Base-by-base conservation (phyloP, 2,888 invertebrate species). In the Hyalella azteca region DNA sequence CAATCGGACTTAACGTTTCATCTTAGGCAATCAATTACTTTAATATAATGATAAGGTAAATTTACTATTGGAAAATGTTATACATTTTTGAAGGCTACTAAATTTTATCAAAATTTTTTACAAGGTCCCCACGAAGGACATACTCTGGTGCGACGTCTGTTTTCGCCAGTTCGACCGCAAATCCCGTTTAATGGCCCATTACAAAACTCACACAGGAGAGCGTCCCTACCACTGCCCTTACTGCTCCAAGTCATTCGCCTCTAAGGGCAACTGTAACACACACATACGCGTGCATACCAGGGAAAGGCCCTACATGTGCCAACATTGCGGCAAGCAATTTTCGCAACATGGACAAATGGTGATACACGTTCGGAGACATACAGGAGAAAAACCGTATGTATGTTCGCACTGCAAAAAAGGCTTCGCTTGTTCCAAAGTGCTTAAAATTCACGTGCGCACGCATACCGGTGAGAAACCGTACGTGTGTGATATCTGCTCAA, bases 381-480 rank as follows among this genome's bases (percentile, higher is more conserved):
- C 85, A 1, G 85, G 85, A 1, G 83, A 85, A 45, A 81, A 83
- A 48, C 85, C 85, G 0, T 85, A 81, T 66, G 81, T 81, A 36
- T 85, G 85, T 73, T 29, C 81, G 3, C 81, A 83, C 48, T 85
- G 85, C 22, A 81, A 76, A 48, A 85, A 85, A 50, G 83, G 81
- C 5, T 85, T 85, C 50, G 81, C 85, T n/a, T 85, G 83, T 59
- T 81, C 82, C 36, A 85, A 85, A 60, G 85, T 85, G 73, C 81
- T 85, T 13, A 85, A 85, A 40, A 85, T 82, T 13, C 85, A 85
- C 80, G 80, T 83, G 9, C 54, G 85, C 32, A 85, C 85, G 9
- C 85, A 85, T 54, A 83, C 85, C 0, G 85, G 85, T 29, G 85
- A 85, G 79, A 85, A 85, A 66, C 85, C 85, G 26, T 83, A 81